A percentile compares a stretch with the other conserved stretches of the same genome.
Evolutionary conservation across 2,797 vertebrate species (phyloP).

Genomic region (Phoebastria nigripes): DNA sequence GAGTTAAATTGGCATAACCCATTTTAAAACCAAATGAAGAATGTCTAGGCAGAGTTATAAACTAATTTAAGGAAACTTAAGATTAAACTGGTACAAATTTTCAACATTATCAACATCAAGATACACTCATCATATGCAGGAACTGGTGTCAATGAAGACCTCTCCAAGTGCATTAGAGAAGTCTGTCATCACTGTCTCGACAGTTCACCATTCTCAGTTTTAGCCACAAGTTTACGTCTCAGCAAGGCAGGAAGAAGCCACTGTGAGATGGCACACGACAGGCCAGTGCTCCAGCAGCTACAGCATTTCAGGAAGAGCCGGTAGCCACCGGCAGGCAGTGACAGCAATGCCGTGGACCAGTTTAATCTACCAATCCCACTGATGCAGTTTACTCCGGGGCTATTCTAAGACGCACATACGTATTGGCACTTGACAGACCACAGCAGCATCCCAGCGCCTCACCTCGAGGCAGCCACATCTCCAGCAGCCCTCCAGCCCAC

Average conservation of each 20-base stretch:
- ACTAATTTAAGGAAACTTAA: neutral
- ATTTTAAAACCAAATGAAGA: neutral
- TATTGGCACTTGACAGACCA: too few relatives aligned
- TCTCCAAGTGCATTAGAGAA: neutral
- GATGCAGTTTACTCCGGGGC: neutral
- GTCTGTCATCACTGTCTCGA: neutral
- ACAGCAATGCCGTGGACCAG: too few relatives aligned
- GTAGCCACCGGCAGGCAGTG: neutral
- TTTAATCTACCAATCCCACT: neutral
- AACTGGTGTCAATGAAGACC: neutral
- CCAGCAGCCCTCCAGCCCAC: neutral
- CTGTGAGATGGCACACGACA: too few relatives aligned
- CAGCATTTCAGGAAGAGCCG: neutral
- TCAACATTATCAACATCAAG: neutral
- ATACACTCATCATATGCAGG: neutral
- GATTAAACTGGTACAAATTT: neutral
- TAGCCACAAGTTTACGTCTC: neutral
- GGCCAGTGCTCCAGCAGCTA: neutral
- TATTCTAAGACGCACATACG: rapidly evolving
- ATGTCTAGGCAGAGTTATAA: neutral
- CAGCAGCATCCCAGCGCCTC: neutral
- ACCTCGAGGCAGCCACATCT: too few relatives aligned
- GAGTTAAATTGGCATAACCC: neutral
- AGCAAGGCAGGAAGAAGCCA: neutral
- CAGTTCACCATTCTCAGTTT: neutral